Evolutionary conservation across 1,140 invertebrate species (phyloP).

Genomic region (Tigriopus japonicus): DNA sequence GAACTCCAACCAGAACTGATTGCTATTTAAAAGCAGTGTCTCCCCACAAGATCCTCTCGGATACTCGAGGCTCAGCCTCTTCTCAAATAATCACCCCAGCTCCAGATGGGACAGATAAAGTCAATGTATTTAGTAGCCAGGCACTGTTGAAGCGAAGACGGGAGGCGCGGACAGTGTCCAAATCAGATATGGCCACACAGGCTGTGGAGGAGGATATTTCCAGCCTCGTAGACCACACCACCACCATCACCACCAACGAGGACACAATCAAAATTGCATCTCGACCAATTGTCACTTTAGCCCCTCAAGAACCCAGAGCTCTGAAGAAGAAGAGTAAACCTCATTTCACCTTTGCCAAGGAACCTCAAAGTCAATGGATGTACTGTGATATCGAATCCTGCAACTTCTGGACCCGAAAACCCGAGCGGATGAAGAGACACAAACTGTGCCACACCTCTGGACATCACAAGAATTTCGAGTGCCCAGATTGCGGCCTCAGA

Average conservation of each 20-base stretch:
- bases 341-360: background rate
- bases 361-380: conserved; percentile 5
- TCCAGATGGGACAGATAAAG: too few relatives aligned
- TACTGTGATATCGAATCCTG: conserved; percentile 3
- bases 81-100: too few relatives aligned
- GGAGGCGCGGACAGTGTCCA: too few relatives aligned
- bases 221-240: background rate
- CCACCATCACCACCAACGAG: background rate
- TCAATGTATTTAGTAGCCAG: too few relatives aligned
- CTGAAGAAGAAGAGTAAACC: background rate
- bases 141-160: too few relatives aligned
- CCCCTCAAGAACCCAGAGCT: too few relatives aligned
- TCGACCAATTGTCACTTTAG: background rate
- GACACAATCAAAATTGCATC: background rate
- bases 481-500: conserved; percentile 4
- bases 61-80: too few relatives aligned
- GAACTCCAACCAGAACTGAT: too few relatives aligned
- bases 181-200: too few relatives aligned
- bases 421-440: conserved; percentile 1
- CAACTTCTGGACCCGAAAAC: conserved; percentile 7
- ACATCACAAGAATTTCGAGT: background rate
- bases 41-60: too few relatives aligned
- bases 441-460: background rate
- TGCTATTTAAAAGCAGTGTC: too few relatives aligned
- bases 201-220: too few relatives aligned